Evolutionary conservation across 2,113 vertebrate species (phyloP).

Genomic region (Plecotus auritus): DNA sequence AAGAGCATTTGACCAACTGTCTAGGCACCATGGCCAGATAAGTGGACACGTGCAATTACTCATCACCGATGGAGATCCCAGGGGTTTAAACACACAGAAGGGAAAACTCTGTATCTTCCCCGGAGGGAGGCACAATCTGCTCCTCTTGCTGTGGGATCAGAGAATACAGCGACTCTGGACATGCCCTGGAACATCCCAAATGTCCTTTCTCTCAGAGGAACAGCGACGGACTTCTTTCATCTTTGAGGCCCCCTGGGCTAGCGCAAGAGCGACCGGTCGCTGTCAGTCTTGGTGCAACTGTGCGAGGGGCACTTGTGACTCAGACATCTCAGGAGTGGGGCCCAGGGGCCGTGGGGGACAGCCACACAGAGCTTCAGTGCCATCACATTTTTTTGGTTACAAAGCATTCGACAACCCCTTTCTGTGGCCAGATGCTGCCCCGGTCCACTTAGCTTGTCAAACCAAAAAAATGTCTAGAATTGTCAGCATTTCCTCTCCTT

Average conservation of each 20-base stretch:
- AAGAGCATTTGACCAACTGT: neutral
- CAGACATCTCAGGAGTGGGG: too few species aligned
- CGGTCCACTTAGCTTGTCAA: neutral
- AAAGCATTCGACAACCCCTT: neutral
- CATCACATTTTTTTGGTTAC: neutral
- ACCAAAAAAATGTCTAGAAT: neutral
- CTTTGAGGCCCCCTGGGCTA: neutral
- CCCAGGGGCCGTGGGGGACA: neutral
- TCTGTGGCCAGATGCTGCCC: neutral
- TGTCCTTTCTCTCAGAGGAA: neutral
- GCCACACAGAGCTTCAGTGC: neutral
- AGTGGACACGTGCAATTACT: neutral
- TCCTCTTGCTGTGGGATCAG: neutral
- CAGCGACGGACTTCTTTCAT: neutral
- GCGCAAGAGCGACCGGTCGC: accelerated
- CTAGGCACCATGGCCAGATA: neutral
- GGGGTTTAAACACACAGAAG: neutral
- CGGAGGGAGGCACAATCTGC: too few species aligned
- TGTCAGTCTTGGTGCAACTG: neutral
- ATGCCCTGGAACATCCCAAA: neutral
- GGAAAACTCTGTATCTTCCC: neutral
- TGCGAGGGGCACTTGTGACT: neutral
- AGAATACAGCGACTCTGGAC: neutral
- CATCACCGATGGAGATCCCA: neutral
- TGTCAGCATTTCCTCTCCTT: neutral